Evolutionary conservation across 2,113 vertebrate species (phyloP).

Genomic region (Erpornis zantholeuca): DNA sequence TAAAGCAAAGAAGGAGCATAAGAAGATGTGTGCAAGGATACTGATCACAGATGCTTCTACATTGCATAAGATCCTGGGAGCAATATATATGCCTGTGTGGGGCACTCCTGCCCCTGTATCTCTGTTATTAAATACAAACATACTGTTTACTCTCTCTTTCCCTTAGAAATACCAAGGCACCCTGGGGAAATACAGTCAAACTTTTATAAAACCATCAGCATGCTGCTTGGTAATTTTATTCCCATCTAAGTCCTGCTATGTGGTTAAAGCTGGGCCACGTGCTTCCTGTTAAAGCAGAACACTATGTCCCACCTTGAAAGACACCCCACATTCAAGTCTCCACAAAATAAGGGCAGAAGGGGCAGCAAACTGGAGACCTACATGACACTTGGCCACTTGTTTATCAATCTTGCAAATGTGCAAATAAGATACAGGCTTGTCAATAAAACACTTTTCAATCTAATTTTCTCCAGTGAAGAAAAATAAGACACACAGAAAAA

Average conservation of each 20-base stretch:
- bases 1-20: background rate
- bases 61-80: background rate
- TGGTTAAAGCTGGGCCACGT: background rate
- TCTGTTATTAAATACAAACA: background rate
- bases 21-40: background rate
- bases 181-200: background rate
- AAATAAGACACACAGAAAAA: background rate
- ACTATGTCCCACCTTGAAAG: background rate
- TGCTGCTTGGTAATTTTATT: background rate
- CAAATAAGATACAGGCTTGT: background rate
- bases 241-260: background rate
- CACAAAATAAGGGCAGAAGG: background rate
- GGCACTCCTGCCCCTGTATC: rapidly evolving
- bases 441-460: background rate
- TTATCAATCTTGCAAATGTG: background rate
- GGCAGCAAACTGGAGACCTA: background rate
- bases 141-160: background rate
- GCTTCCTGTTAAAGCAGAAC: background rate
- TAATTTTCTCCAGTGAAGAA: background rate
- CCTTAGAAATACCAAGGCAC: background rate
- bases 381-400: background rate
- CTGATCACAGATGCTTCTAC: background rate
- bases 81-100: background rate
- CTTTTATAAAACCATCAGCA: background rate
- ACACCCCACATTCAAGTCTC: background rate